A percentile compares a stretch with the other conserved stretches of the same genome.
Evolutionary conservation across 2,888 invertebrate species (phyloP).

Genomic region (Pycnomerus fuliginosus): DNA sequence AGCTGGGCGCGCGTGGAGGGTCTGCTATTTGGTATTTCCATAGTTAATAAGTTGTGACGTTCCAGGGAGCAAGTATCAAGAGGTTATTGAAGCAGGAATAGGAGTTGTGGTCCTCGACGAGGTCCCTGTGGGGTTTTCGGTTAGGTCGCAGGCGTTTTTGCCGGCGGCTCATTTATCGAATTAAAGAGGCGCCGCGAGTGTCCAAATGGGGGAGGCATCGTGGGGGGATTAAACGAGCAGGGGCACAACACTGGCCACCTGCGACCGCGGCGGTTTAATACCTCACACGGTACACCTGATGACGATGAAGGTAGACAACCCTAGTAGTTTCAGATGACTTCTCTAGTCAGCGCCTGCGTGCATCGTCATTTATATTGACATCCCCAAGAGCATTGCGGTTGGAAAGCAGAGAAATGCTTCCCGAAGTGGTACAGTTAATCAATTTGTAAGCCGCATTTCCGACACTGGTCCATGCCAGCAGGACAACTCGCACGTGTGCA

Average conservation of each 20-base stretch:
- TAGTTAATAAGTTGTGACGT: too few species aligned
- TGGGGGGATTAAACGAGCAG: slow-evolving; percentile 21
- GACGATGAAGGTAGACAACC: slow-evolving; percentile 8
- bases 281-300: slow-evolving; percentile 14
- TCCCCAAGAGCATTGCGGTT: slow-evolving; percentile 17
- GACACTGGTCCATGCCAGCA: slow-evolving; percentile 11
- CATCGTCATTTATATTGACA: slow-evolving; percentile 20
- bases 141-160: slow-evolving; percentile 15
- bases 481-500: slow-evolving; percentile 14
- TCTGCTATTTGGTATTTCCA: slow-evolving; percentile 5
- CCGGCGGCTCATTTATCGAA: slow-evolving; percentile 28
- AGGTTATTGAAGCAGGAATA: slow-evolving; percentile 10
- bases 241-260: slow-evolving; percentile 21
- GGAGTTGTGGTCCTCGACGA: slow-evolving; percentile 9
- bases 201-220: slow-evolving; percentile 26
- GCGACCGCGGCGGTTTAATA: slow-evolving; percentile 18
- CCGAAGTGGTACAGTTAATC: slow-evolving; percentile 25
- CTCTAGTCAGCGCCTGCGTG: slow-evolving; percentile 18
- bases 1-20: too few species aligned
- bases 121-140: slow-evolving; percentile 9
- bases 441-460: slow-evolving; percentile 24
- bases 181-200: slow-evolving; percentile 30
- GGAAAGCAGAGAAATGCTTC: slow-evolving; percentile 19
- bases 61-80: slow-evolving; percentile 4
- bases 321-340: slow-evolving; percentile 12